These are phyloP conservation scores for Lota lota DNA, from an alignment of 2,113 vertebrate genomes.

Conservation along the genomic window DNA sequence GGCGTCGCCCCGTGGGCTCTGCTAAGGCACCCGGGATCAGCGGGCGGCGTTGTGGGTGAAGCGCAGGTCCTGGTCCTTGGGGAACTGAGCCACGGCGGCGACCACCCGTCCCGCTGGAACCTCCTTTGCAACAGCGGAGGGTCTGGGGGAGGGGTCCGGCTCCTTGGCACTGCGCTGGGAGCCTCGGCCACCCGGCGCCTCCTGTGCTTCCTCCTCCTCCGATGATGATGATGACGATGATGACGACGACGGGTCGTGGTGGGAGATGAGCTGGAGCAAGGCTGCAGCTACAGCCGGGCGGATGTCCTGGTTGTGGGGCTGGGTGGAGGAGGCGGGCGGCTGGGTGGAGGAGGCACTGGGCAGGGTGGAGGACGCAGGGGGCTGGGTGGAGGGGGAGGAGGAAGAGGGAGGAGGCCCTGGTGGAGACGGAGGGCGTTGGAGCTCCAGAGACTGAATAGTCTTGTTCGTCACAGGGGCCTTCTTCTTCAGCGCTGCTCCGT, in stretches of 20 bases:
- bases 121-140: slow-evolving; percentile 39
- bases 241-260: slow-evolving; percentile 74
- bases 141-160: slow-evolving; percentile 45
- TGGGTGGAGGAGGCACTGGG: slow-evolving; percentile 42
- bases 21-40: slow-evolving; percentile 62
- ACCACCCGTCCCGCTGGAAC: slow-evolving; percentile 37
- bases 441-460: slow-evolving; percentile 78
- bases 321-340: slow-evolving; percentile 30
- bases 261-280: slow-evolving; percentile 90
- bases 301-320: slow-evolving; percentile 69
- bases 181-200: not conserved
- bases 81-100: slow-evolving; percentile 75
- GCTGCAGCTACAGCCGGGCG: slow-evolving; percentile 87
- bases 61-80: slow-evolving; percentile 95
- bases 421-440: slow-evolving; percentile 84
- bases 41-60: slow-evolving; percentile 82
- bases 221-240: too few relatives aligned
- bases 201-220: not conserved
- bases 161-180: slow-evolving; percentile 35
- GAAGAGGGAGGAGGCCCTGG: slow-evolving; percentile 62
- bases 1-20: slow-evolving; percentile 50
- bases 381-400: slow-evolving; percentile 56
- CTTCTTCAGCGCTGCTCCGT: slow-evolving; percentile 46
- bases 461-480: slow-evolving; percentile 49
- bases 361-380: slow-evolving; percentile 20